These are phyloP conservation scores for Parauchenoglanis punctatus DNA, from an alignment of 2,797 vertebrate species.

Conservation along the genomic window DNA sequence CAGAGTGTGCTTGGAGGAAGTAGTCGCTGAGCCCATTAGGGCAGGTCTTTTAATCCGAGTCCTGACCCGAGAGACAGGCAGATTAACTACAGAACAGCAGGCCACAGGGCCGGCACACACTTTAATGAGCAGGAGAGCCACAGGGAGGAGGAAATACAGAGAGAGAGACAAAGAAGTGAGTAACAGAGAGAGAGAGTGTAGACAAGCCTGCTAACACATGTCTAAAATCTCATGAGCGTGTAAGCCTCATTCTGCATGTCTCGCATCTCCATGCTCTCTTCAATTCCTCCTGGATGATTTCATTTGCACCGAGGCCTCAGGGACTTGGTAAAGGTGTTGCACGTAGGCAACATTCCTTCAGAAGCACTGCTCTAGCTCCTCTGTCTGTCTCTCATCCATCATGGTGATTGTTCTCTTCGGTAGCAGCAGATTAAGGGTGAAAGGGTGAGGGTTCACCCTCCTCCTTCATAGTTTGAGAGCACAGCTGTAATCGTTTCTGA, in stretches of 20 bases:
- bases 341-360: constrained; percentile 22
- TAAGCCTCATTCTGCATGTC: constrained; percentile 22
- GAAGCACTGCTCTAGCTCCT: constrained; percentile 35
- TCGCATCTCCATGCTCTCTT: not conserved
- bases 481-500: constrained; percentile 44
- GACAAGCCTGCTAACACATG: constrained; percentile 12
- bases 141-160: constrained; percentile 21
- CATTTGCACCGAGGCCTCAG: constrained; percentile 13
- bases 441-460: constrained; percentile 24
- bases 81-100: constrained; percentile 55
- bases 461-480: constrained; percentile 14
- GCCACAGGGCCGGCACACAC: constrained; percentile 33
- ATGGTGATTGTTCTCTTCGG: constrained; percentile 39
- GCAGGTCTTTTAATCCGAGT: constrained; percentile 52
- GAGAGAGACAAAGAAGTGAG: not conserved
- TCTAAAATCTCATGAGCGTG: constrained; percentile 10
- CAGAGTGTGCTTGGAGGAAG: constrained; percentile 29
- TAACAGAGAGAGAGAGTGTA: constrained; percentile 8
- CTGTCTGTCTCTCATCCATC: constrained; percentile 50
- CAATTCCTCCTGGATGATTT: constrained; percentile 37
- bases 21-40: constrained; percentile 57
- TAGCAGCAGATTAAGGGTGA: constrained; percentile 52
- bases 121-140: constrained; percentile 35
- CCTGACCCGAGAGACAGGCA: constrained; percentile 54
- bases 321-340: constrained; percentile 34